Evolutionary conservation across 2,113 vertebrate species (phyloP).

Genomic region (Oncorhynchus mykiss): DNA sequence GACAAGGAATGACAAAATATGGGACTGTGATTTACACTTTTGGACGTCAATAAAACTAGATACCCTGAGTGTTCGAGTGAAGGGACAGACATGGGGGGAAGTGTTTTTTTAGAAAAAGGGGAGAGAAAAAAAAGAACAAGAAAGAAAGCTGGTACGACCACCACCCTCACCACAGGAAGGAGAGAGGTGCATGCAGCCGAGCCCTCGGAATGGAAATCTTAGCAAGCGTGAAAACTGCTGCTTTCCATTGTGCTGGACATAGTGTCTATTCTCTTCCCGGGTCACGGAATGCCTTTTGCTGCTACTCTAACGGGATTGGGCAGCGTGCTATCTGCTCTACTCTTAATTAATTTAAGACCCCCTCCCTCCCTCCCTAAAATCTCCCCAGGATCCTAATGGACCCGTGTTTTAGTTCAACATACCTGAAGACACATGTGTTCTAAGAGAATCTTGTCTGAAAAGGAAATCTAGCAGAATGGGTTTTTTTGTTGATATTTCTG

Average conservation of each 20-base stretch:
- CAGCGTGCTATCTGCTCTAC: conserved; percentile 24
- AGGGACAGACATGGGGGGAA: conserved; percentile 72
- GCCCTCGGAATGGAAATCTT: conserved; percentile 50
- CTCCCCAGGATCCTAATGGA: conserved; percentile 38
- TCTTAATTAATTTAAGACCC: conserved; percentile 58
- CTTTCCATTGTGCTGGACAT: conserved; percentile 60
- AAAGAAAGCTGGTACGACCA: neutral
- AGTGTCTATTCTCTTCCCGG: neutral
- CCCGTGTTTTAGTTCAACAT: conserved; percentile 32
- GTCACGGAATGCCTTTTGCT: neutral
- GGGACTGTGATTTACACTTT: conserved; percentile 87
- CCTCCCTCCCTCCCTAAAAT: conserved; percentile 4
- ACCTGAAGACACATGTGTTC: conserved; percentile 39
- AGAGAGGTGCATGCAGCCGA: conserved; percentile 44
- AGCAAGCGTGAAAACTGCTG: conserved; percentile 52
- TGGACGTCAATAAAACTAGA: conserved; percentile 88
- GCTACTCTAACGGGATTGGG: neutral
- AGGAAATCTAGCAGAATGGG: neutral
- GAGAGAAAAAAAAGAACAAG: conserved; percentile 63
- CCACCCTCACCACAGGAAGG: conserved; percentile 37
- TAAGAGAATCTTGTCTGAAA: conserved; percentile 22
- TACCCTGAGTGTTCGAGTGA: conserved; percentile 73
- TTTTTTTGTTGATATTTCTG: neutral
- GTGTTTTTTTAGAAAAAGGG: conserved; percentile 55
- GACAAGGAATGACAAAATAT: conserved; percentile 88